phyloP scores from a whole-genome alignment of 2,113 vertebrate species.

The Synchiropus splendidus region DNA sequence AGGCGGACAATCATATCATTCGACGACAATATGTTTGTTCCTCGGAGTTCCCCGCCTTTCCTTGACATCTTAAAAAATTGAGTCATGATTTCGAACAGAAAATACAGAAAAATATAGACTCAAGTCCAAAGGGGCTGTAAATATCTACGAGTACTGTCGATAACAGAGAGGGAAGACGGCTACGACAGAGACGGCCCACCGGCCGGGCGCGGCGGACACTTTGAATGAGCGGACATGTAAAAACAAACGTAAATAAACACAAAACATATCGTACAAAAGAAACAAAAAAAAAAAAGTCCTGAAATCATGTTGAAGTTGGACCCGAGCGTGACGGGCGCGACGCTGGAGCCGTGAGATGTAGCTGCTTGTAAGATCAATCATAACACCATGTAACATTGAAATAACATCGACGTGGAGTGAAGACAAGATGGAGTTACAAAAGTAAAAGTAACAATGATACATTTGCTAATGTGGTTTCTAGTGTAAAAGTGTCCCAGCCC shows the following conservation, averaged over 20 bases:
- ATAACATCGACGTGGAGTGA: slow-evolving; percentile 37
- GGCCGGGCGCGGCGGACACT: slow-evolving; percentile 61
- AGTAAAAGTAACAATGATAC: slow-evolving; percentile 21
- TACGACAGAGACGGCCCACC: slow-evolving; percentile 58
- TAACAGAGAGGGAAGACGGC: slow-evolving; percentile 59
- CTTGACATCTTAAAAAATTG: slow-evolving; percentile 42
- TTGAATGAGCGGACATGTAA: slow-evolving; percentile 67
- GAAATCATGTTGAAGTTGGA: slow-evolving; percentile 72
- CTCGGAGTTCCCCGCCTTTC: slow-evolving; percentile 27
- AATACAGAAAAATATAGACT: slow-evolving; percentile 54
- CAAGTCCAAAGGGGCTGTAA: slow-evolving; percentile 47
- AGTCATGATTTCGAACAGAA: slow-evolving; percentile 43
- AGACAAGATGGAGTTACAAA: slow-evolving; percentile 34
- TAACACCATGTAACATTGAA: slow-evolving; percentile 48
- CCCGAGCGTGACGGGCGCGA: too few species aligned
- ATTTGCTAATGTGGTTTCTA: slow-evolving; percentile 29
- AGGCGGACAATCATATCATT: slow-evolving; percentile 55
- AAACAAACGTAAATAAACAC: slow-evolving; percentile 64
- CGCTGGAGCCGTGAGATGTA: too few species aligned
- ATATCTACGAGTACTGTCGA: slow-evolving; percentile 47
- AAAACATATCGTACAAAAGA: slow-evolving; percentile 80
- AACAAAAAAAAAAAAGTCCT: slow-evolving; percentile 62
- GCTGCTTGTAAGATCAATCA: slow-evolving; percentile 58
- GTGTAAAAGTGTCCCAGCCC: slow-evolving; percentile 43
- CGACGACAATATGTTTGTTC: slow-evolving; percentile 53